phyloP scores from a whole-genome alignment of 1,140 invertebrate species.

The Drosophila albomicans region DNA sequence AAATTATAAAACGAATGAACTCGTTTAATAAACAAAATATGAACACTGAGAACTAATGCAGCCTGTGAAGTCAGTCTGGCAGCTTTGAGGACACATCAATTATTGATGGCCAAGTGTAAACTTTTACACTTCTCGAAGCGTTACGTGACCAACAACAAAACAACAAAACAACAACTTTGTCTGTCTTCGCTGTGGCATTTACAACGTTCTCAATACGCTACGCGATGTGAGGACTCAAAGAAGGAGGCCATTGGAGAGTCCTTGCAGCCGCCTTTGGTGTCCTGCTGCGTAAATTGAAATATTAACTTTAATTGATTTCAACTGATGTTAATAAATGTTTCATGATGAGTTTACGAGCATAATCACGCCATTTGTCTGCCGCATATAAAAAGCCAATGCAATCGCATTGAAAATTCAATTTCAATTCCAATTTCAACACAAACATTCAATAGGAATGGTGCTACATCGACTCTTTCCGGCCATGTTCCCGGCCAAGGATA shows the following conservation, averaged over 20 bases:
- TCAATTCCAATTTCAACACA: not conserved
- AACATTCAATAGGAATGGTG: conserved; percentile 20
- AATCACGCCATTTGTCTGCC: conserved; percentile 1
- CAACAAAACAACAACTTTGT: conserved; percentile 4
- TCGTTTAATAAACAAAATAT: not conserved
- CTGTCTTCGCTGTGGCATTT: not conserved
- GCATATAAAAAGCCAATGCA: conserved; percentile 12
- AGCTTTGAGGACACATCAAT: conserved; percentile 3
- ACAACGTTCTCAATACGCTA: not conserved
- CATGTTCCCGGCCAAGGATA: conserved; percentile 43
- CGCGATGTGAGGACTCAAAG: not conserved
- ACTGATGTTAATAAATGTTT: conserved; percentile 13
- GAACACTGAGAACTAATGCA: conserved; percentile 25
- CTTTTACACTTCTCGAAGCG: conserved; percentile 30
- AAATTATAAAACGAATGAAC: not conserved
- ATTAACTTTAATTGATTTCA: conserved; percentile 14
- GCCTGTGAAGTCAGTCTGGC: not conserved
- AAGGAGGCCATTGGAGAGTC: not conserved
- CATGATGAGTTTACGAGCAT: not conserved
- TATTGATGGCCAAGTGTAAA: conserved; percentile 41
- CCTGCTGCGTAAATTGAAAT: conserved; percentile 14
- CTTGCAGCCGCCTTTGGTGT: not conserved
- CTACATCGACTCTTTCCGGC: conserved; percentile 53
- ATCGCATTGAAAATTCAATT: not conserved
- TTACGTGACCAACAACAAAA: conserved; percentile 20